Evolutionary conservation across 2,113 vertebrate species (phyloP).

Genomic region (Istiophorus platypterus): DNA sequence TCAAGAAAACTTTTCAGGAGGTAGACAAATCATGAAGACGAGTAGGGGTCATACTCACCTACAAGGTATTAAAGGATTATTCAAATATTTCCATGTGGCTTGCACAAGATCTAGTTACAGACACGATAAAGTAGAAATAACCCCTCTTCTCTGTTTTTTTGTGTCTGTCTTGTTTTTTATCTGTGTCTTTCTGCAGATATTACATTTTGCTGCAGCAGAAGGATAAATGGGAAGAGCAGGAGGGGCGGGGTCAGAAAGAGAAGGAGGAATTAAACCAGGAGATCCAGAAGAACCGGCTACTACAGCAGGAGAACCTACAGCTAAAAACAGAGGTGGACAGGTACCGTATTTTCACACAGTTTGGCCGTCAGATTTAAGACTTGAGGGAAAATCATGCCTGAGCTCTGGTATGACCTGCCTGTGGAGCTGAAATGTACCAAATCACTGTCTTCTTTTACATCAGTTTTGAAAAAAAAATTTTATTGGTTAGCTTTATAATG

Average conservation of each 20-base stretch:
- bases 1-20: too few relatives aligned
- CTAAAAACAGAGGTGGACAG: conserved; percentile 74
- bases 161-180: neutral
- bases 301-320: conserved; percentile 78
- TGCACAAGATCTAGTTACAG: neutral
- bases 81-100: neutral
- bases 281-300: conserved; percentile 69
- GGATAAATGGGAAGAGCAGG: conserved; percentile 75
- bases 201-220: conserved; percentile 71
- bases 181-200: conserved; percentile 53
- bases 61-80: neutral
- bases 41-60: neutral
- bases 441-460: too few relatives aligned
- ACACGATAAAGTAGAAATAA: neutral
- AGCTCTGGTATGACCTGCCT: too few relatives aligned
- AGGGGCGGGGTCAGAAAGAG: conserved; percentile 64
- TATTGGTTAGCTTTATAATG: too few relatives aligned
- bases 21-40: neutral
- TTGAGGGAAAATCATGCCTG: too few relatives aligned
- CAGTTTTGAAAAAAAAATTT: too few relatives aligned
- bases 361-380: neutral
- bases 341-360: conserved; percentile 31
- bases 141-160: neutral
- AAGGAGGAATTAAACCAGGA: conserved; percentile 73
- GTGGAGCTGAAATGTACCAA: too few relatives aligned